Evolutionary conservation across 1,140 invertebrate genomes (phyloP), one percentile per base, ranked within the genome.

Genomic region (Capitella teleta): DNA sequence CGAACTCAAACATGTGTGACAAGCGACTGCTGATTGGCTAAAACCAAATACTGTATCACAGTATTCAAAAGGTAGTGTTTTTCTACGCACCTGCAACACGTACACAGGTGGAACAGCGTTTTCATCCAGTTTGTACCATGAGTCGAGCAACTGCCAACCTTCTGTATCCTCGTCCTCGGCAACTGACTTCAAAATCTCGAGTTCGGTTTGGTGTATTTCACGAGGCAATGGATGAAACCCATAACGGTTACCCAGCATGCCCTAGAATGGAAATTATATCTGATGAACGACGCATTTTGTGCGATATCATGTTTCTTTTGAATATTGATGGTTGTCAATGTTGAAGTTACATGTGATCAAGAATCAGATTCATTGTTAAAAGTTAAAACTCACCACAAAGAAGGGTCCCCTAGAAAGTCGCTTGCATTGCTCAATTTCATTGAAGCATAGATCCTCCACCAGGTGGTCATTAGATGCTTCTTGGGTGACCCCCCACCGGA

Each of bases 41-140:
- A n/a, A n/a, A n/a, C n/a, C n/a, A n/a, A n/a, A n/a, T n/a, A n/a
- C n/a, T n/a, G n/a, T n/a, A n/a, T n/a, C n/a, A n/a, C n/a, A n/a
- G n/a, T n/a, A n/a, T n/a, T n/a, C n/a, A n/a, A n/a, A n/a, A n/a
- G n/a, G n/a, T n/a, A n/a, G n/a, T n/a, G n/a, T n/a, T n/a, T n/a
- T n/a, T n/a, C n/a, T n/a, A 47, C 24, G 14, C 28, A 67, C 65
- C 59, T 96, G 91, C 3, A 97, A 71, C 21, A 95, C 83, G 19
- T 87, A 94, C 1, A 87, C 82, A 0, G 87, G 82, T 16, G 76
- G 76, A 2, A 95, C 87, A 0, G 89, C 86, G 67, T 96, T 97
- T 41, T 84, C 84, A 63, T 97, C 93, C 67, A 90, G 88, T 61
- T 87, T 83, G 67, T 96, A 97, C 93, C 93, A 96, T 4, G 81